Percentiles rank a stretch among this genome's conserved stretches.
phyloP scores from a whole-genome alignment of 2,888 invertebrate species.

The Pasiphila rectangulata region DNA sequence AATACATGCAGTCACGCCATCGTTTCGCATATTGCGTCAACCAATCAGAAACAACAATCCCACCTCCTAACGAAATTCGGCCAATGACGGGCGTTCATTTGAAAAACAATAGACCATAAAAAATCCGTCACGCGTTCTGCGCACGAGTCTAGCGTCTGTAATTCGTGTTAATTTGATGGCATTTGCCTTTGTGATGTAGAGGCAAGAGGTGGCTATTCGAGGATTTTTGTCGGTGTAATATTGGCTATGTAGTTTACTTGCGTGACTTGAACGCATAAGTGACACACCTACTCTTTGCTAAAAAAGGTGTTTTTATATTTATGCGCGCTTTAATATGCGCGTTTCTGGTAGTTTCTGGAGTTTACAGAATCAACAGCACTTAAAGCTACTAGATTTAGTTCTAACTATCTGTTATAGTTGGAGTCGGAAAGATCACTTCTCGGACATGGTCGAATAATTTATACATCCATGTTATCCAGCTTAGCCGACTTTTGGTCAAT shows the following conservation, averaged over 20 bases:
- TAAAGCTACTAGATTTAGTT: no score
- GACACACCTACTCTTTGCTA: constrained; percentile 1
- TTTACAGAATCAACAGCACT: no score
- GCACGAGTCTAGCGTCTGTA: constrained; percentile 54
- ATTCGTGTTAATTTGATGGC: constrained; percentile 51
- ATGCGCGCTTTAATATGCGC: no score
- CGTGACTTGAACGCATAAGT: constrained; percentile 6
- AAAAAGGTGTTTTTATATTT: background rate
- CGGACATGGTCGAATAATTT: no score
- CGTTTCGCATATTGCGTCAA: constrained; percentile 63
- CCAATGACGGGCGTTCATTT: constrained; percentile 64
- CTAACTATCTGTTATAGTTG: no score
- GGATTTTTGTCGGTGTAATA: constrained; percentile 18
- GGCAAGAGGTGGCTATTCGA: constrained; percentile 38
- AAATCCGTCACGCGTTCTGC: constrained; percentile 72
- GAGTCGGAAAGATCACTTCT: no score
- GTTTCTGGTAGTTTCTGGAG: no score
- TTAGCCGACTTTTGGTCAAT: no score
- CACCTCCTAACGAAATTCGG: constrained; percentile 56
- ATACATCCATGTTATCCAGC: no score
- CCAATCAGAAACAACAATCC: constrained; percentile 53
- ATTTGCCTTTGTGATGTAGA: constrained; percentile 15
- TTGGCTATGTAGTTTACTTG: constrained; percentile 4
- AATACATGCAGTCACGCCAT: constrained; percentile 70
- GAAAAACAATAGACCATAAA: constrained; percentile 80